Percentiles rank a stretch among this genome's conserved stretches.
Evolutionary conservation across 1,140 invertebrate species (phyloP).

Genomic region (Panulirus ornatus): DNA sequence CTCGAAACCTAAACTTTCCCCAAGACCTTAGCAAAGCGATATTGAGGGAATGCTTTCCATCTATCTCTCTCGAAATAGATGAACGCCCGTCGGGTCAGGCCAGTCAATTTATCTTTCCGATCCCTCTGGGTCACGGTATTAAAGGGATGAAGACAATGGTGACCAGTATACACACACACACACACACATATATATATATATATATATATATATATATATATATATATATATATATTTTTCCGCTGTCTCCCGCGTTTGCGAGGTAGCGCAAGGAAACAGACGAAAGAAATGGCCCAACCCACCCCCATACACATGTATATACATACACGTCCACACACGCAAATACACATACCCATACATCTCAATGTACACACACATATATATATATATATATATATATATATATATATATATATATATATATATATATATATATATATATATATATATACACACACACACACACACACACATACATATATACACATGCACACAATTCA

Average conservation of each 20-base stretch:
- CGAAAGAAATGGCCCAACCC: no score
- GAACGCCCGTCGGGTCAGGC: neutral
- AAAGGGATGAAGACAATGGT: neutral
- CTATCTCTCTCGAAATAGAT: neutral
- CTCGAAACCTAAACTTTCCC: no score
- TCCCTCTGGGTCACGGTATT: neutral
- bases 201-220: conserved; percentile 50
- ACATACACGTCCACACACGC: neutral
- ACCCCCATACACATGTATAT: neutral
- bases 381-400: conserved; percentile 44
- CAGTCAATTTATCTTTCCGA: neutral
- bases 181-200: conserved; percentile 41
- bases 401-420: conserved; percentile 52
- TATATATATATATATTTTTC: no score
- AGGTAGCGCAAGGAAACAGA: no score
- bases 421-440: conserved; percentile 48
- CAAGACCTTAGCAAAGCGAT: no score
- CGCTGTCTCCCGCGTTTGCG: no score
- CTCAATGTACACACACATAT: neutral
- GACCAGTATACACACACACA: no score
- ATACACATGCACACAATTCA: no score
- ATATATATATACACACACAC: conserved; percentile 35
- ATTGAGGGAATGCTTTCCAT: no score
- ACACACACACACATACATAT: conserved; percentile 25
- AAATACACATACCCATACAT: no score